Base-by-base conservation (phyloP, 2,113 vertebrate species). In the Clarias macrocephalus region DNA sequence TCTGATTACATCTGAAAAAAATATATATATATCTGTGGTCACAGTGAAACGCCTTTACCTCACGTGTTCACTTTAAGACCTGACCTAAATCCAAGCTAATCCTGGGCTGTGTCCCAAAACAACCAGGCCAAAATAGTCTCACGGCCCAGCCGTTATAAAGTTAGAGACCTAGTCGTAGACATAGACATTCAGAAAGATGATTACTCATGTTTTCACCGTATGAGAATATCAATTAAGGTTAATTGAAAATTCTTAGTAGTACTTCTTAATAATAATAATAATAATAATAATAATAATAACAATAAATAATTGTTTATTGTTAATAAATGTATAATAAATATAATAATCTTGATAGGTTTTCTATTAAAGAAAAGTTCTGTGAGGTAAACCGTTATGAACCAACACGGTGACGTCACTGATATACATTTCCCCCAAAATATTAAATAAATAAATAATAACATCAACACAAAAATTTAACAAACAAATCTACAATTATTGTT, bases 1-100 rank as follows among this genome's bases (percentile, higher is more conserved):
- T 65, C 62, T n/a, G 23, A 3, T 11, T n/a, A 65, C 1, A 65
- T 65, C 62, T 8, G 2, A 8, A 65, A 12, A n/a, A 11, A 63
- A 63, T 0, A 0, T n/a, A n/a, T n/a, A n/a, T n/a, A n/a, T n/a
- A n/a, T n/a, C 9, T n/a, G 8, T 3, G 25, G 25, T 11, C 62
- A 12, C 25, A 5, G 65, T 18, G 2, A 66, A 66, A 28, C 15
- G n/a, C n/a, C 1, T n/a, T 65, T 11, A 65, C 25, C 63, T n/a
- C 63, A 28, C 0, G 63, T 70, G 16, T 37, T 72, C 30, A 72
- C 30, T 68, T 68, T 30, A 30, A 68, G 13, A 68, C 1, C 28
- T 12, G 25, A 65, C 30, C 66, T 18, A 72, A 18, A 6, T 10
- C 33, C 19, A 37, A 48, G 11, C 25, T 52, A 48, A 76, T 25